Evolutionary conservation across 2,797 vertebrate species (phyloP), one percentile per base, ranked within the genome.

Genomic region (Lycodopsis pacificus): DNA sequence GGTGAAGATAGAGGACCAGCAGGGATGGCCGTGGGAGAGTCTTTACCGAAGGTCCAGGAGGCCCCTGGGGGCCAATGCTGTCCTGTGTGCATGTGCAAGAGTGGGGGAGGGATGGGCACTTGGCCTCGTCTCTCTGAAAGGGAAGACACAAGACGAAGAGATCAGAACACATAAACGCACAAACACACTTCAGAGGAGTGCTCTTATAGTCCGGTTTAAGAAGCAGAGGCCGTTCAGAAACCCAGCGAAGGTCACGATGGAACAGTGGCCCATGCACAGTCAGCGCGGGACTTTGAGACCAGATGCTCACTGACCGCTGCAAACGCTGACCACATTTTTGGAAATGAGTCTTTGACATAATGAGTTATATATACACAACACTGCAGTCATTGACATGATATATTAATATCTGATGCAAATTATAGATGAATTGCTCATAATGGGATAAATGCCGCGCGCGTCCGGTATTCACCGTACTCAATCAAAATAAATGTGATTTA

Each of bases 11-110:
- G 49, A 62, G 27, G 34, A 72, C 27, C 65, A 71, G 44, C 19
- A 69, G 32, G 32, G 7, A 64, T 38, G 51, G 86, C 5, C 7
- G 8, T 22, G 20, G 15, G 57, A 81, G 63, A 58, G 77, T 86
- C 54, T 81, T 97, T 97, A 99, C 98, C 89, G 94, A 95, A 88
- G 97, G 98, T 92, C 98, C 98, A 7, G 97, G 94, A 30, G 98
- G 98, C 76, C 98, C 98, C 77, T 95, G 97, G 81, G 98, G 96
- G 79, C 98, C 98, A 34, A 99, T 89, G 27, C 97, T 99, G 91
- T 99, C 98, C 88, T 99, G 98, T 62, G 97, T 96, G 87, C 98
- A 99, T 19, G 98, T 99, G 91, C 98, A 99, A 38, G 98, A 97
- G 88, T 99, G 98, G 48, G 98, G 97, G 87, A 99, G 95, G 81